Percentiles rank a stretch among this genome's conserved stretches.
These are phyloP conservation scores for Idaea aversata DNA, from an alignment of 2,888 invertebrate species.

Conservation along the genomic window DNA sequence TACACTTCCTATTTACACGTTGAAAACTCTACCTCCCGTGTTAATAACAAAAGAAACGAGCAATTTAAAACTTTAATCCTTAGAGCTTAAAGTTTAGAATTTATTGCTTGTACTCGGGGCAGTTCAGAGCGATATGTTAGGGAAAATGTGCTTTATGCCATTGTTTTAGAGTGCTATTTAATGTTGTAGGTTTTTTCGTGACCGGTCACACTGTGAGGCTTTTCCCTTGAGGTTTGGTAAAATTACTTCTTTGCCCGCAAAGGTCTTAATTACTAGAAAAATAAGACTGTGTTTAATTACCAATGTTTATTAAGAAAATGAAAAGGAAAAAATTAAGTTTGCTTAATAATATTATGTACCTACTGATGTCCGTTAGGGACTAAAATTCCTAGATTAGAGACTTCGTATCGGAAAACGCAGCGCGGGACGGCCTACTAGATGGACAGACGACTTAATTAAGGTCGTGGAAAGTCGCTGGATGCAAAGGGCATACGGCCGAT, in stretches of 20 bases:
- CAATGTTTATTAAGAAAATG: slow-evolving; percentile 3
- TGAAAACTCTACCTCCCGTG: neutral
- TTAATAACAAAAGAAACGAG: neutral
- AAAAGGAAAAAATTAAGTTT: neutral
- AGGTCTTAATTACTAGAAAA: slow-evolving; percentile 18
- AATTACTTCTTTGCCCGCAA: slow-evolving; percentile 12
- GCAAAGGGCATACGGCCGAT: no score
- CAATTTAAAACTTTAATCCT: slow-evolving; percentile 10
- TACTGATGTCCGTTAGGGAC: no score
- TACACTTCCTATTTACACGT: no score
- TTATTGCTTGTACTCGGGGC: slow-evolving; percentile 3
- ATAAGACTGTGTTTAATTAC: slow-evolving; percentile 7
- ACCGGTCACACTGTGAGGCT: slow-evolving; percentile 13
- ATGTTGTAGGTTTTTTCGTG: slow-evolving; percentile 12
- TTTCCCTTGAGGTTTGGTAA: slow-evolving; percentile 18
- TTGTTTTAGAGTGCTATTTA: slow-evolving; percentile 3
- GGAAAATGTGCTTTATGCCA: slow-evolving; percentile 7
- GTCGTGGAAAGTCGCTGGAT: no score
- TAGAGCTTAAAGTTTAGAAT: slow-evolving; percentile 11
- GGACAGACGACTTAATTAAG: no score
- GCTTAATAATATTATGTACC: neutral
- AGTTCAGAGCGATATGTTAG: neutral
- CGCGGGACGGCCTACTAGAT: no score
- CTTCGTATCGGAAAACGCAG: no score
- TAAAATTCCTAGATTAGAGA: no score